Evolutionary conservation across 2,797 vertebrate genomes (phyloP).

Genomic region (Pseudocheirus occidentalis): DNA sequence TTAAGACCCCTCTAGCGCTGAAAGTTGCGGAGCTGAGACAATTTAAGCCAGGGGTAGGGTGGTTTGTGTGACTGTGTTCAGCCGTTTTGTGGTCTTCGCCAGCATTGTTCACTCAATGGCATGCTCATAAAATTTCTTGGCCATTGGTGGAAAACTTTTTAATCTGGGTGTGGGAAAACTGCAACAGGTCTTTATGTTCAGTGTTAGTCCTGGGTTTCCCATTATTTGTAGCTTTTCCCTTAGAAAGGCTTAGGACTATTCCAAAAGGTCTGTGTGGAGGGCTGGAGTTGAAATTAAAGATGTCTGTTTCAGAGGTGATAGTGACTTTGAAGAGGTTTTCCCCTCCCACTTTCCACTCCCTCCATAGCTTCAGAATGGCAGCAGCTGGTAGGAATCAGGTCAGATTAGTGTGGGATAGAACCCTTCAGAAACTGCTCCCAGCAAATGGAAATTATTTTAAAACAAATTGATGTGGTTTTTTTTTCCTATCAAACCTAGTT

Average conservation of each 20-base stretch:
- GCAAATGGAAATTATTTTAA: slow-evolving; percentile 82
- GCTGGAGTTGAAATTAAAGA: neutral
- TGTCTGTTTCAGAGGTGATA: neutral
- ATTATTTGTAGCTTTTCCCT: neutral
- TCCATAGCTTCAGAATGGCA: slow-evolving; percentile 13
- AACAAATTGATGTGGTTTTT: slow-evolving; percentile 82
- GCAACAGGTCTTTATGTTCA: neutral
- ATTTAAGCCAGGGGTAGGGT: neutral
- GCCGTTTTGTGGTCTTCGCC: neutral
- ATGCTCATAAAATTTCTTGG: neutral
- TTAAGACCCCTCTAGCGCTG: neutral
- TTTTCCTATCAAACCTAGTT: slow-evolving; percentile 71
- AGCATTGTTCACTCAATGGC: neutral
- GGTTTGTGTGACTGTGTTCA: neutral
- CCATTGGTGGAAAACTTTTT: neutral
- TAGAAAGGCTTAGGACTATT: neutral
- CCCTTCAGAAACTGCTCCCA: slow-evolving; percentile 76
- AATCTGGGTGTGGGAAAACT: neutral
- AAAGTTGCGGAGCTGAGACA: neutral
- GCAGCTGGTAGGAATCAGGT: slow-evolving; percentile 79
- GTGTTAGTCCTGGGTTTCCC: neutral
- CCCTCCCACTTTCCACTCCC: neutral
- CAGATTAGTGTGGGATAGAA: slow-evolving; percentile 70
- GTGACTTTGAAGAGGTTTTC: neutral
- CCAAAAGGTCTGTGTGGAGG: neutral